phyloP scores from a whole-genome alignment of 2,888 invertebrate genomes.

The Petrolisthes manimaculis region DNA sequence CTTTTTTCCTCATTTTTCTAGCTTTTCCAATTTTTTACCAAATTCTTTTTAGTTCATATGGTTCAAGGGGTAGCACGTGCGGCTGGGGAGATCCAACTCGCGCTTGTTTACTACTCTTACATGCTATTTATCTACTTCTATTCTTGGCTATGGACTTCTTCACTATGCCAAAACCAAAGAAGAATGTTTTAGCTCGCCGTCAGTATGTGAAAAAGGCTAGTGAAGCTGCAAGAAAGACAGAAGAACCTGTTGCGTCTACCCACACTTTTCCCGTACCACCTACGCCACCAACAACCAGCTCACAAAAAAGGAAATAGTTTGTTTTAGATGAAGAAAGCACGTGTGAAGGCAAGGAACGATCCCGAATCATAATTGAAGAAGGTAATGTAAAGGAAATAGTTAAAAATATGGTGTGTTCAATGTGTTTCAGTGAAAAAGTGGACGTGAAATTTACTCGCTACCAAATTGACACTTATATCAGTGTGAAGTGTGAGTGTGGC shows the following conservation, averaged over 20 bases:
- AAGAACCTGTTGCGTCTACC: too few species aligned
- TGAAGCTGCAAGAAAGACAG: neutral
- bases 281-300: neutral
- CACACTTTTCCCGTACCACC: too few species aligned
- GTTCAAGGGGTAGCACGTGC: too few species aligned
- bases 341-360: neutral
- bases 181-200: neutral
- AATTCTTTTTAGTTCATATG: too few species aligned
- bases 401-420: conserved; percentile 3
- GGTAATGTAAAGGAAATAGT: neutral
- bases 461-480: conserved; percentile 14
- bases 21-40: too few species aligned
- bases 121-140: too few species aligned
- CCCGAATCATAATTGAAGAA: neutral
- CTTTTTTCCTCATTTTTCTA: too few species aligned
- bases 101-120: too few species aligned
- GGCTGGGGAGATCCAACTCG: too few species aligned
- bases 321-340: neutral
- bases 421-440: neutral
- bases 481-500: conserved; percentile 9
- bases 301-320: neutral
- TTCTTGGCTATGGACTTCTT: neutral
- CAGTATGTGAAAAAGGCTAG: neutral
- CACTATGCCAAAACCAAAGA: neutral
- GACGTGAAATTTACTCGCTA: conserved; percentile 2